Percentiles rank a stretch among this genome's conserved stretches.
phyloP scores from a whole-genome alignment of 2,888 invertebrate genomes.

The Sesamia inferens region DNA sequence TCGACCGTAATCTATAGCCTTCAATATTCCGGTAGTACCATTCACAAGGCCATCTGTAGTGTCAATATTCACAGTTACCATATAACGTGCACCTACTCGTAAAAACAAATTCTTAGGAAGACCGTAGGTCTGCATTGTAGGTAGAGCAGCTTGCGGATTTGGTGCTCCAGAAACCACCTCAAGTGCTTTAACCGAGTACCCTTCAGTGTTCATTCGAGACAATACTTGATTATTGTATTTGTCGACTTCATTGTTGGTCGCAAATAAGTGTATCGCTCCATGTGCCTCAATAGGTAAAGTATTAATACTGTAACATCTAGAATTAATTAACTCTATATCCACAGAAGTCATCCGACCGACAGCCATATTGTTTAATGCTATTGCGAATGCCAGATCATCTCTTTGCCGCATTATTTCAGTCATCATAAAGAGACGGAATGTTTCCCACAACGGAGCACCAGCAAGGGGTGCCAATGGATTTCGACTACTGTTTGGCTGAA shows the following conservation, averaged over 20 bases:
- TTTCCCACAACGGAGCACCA: constrained; percentile 37
- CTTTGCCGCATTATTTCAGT: constrained; percentile 45
- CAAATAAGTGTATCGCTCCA: constrained; percentile 36
- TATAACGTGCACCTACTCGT: too few species aligned
- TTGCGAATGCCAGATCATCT: constrained; percentile 40
- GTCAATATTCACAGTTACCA: constrained; percentile 32
- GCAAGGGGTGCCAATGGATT: constrained; percentile 34
- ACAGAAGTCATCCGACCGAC: constrained; percentile 33
- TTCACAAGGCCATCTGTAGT: constrained; percentile 23
- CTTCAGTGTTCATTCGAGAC: too few species aligned
- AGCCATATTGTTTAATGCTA: constrained; percentile 38
- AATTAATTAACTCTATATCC: constrained; percentile 27
- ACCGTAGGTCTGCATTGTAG: too few species aligned
- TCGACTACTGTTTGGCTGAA: constrained; percentile 30
- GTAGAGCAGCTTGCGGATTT: too few species aligned
- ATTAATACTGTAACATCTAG: constrained; percentile 11
- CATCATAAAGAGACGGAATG: constrained; percentile 29
- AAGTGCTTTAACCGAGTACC: too few species aligned
- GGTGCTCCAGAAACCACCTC: too few species aligned
- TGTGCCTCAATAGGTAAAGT: constrained; percentile 25
- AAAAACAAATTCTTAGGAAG: too few species aligned
- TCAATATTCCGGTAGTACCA: constrained; percentile 24
- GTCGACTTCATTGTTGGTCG: constrained; percentile 31
- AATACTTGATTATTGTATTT: constrained; percentile 14
- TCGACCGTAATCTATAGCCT: constrained; percentile 21